Evolutionary conservation across 2,113 vertebrate genomes (phyloP).

Genomic region (Solea solea): DNA sequence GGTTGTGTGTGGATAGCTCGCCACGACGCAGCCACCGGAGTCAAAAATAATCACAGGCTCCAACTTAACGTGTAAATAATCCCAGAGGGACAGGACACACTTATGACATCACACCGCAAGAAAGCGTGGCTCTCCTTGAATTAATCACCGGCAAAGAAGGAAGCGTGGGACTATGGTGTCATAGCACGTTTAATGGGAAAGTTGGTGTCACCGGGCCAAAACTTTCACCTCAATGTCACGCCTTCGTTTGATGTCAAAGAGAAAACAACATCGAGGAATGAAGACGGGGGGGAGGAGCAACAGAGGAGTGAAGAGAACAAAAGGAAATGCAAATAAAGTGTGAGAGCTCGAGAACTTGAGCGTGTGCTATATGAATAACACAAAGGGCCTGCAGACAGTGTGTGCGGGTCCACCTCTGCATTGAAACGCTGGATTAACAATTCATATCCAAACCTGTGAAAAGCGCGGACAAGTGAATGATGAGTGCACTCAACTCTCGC

Average conservation of each 20-base stretch:
- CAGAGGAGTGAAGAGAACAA: slow-evolving; percentile 58
- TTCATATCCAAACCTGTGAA: slow-evolving; percentile 68
- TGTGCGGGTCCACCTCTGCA: slow-evolving; percentile 28
- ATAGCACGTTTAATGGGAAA: slow-evolving; percentile 32
- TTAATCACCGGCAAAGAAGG: not conserved
- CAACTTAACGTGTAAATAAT: slow-evolving; percentile 74
- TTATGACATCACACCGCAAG: slow-evolving; percentile 34
- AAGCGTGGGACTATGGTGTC: not conserved
- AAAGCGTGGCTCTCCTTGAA: not conserved
- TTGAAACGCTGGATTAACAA: slow-evolving; percentile 63
- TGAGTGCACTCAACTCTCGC: slow-evolving; percentile 49
- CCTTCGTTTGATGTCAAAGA: slow-evolving; percentile 36
- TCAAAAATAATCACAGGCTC: slow-evolving; percentile 75
- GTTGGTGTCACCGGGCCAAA: slow-evolving; percentile 17
- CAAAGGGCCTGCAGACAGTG: slow-evolving; percentile 52
- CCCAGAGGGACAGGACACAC: slow-evolving; percentile 58
- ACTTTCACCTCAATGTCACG: slow-evolving; percentile 41
- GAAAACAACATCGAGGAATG: slow-evolving; percentile 7
- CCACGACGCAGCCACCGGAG: slow-evolving; percentile 63
- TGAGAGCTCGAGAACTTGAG: slow-evolving; percentile 62
- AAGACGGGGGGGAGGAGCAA: slow-evolving; percentile 5
- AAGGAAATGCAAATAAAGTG: slow-evolving; percentile 70
- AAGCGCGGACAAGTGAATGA: slow-evolving; percentile 58
- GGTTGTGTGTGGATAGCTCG: slow-evolving; percentile 57
- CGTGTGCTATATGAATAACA: slow-evolving; percentile 73